Evolutionary conservation across 2,888 invertebrate genomes (phyloP).

Genomic region (Nemotelus pantherinus): DNA sequence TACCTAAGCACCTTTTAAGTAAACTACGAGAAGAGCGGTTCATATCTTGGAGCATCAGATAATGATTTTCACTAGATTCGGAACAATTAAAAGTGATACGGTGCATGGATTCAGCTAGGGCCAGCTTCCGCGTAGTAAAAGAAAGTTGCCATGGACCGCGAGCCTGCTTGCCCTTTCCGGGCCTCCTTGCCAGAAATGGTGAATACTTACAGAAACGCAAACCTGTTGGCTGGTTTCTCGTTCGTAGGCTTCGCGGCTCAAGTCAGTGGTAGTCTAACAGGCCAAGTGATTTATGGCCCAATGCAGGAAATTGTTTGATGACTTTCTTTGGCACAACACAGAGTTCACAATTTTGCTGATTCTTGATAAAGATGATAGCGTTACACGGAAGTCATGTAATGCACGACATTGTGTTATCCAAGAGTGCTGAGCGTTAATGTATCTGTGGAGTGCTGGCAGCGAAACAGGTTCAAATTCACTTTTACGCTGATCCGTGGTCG

Average conservation of each 20-base stretch:
- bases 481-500: background rate
- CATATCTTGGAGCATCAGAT: background rate
- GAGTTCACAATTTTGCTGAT: background rate
- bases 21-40: too few species aligned
- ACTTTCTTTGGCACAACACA: slow-evolving; percentile 1
- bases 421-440: too few species aligned
- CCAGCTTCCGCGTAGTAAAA: slow-evolving; percentile 22
- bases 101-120: slow-evolving; percentile 7
- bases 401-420: background rate
- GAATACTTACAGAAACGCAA: background rate
- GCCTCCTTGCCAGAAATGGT: background rate
- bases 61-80: slow-evolving; percentile 9
- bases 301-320: background rate
- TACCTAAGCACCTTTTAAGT: too few species aligned
- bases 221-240: slow-evolving; percentile 16
- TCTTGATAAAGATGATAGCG: background rate
- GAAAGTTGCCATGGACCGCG: slow-evolving; percentile 22
- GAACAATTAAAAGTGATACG: slow-evolving; percentile 20
- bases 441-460: too few species aligned
- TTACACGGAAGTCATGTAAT: background rate
- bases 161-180: background rate
- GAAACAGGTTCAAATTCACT: too few species aligned
- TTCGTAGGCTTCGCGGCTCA: too few species aligned
- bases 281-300: too few species aligned
- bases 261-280: too few species aligned